Base-by-base conservation (phyloP, 2,113 vertebrate species). In the Hippocampus mohnikei region DNA sequence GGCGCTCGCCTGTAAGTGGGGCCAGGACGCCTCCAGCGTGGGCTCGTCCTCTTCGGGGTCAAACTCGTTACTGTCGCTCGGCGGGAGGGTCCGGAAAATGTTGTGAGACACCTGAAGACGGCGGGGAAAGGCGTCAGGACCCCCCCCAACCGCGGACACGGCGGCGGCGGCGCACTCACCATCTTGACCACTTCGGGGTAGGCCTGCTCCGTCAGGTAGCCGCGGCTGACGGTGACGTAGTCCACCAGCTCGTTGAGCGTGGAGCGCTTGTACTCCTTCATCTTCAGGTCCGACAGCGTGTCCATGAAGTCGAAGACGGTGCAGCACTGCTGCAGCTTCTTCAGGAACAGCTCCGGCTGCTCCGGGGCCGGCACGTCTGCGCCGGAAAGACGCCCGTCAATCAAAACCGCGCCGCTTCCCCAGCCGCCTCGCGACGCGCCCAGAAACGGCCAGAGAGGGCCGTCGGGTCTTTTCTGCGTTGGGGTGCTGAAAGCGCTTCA, bases 251-350 rank as follows among this genome's bases (percentile, higher is more conserved):
- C 97, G 86, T 97, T 99, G 94, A 99, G 97, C 85, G 97, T 98
- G 90, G 97, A 98, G 89, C 97, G 96, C 90, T 99, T 99, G 93
- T 98, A 98, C 94, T 99, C 97, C 94, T 99, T 99, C 96, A 98
- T 98, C 95, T 99, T 99, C 92, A 98, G 95, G 93, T 99, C 97
- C 77, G 95, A 97, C 92, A 98, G 94, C 81, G 97, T 98, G 95
- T 99, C 97, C 97, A 99, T 99, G 94, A 99, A 99, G 94, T 99
- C 97, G 91, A 98, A 99, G 92, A 99, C 93, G 66, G 98, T 96
- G 93, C 97, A 98, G 93, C 97, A 99, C 97, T 98, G 97, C 92
- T 98, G 97, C 91, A 99, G 94, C 94, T 99, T 99, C 95, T 98
- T 99, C 93, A 98, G 94, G 95, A 98, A 99, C 93, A 99, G 95